Percentiles rank a stretch among this genome's conserved stretches.
phyloP scores from a whole-genome alignment of 2,797 vertebrate genomes.

The Galagoides demidoff region DNA sequence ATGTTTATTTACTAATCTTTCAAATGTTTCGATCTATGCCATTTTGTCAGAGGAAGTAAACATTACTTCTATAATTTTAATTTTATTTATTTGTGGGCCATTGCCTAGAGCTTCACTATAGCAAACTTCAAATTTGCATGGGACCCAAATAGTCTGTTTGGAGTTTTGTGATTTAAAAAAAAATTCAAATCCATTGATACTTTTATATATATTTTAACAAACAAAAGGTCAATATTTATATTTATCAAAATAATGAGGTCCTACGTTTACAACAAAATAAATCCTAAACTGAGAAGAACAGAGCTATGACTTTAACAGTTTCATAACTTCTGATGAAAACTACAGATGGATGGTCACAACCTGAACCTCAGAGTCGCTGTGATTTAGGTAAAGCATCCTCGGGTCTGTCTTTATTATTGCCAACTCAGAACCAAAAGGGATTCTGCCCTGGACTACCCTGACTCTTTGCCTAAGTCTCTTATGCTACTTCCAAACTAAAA shows the following conservation, averaged over 20 bases:
- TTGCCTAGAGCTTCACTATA: background rate
- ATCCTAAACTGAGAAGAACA: background rate
- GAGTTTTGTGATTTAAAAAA: background rate
- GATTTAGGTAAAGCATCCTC: background rate
- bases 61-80: background rate
- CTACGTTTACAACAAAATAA: slow-evolving; percentile 35
- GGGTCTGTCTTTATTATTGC: background rate
- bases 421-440: background rate
- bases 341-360: background rate
- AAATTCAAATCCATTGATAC: slow-evolving; percentile 17
- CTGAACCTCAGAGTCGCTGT: background rate
- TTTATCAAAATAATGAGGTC: slow-evolving; percentile 36
- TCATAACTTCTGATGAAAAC: background rate
- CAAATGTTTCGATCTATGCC: background rate
- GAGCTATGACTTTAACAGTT: background rate
- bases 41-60: background rate
- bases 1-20: background rate
- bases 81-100: background rate
- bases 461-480: background rate
- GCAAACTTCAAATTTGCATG: background rate
- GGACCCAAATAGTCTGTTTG: background rate
- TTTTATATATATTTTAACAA: slow-evolving; percentile 35
- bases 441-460: background rate
- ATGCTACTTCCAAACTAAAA: background rate
- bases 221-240: background rate